phyloP scores from a whole-genome alignment of 2,113 vertebrate species.

The Notarius quadriscutis region DNA sequence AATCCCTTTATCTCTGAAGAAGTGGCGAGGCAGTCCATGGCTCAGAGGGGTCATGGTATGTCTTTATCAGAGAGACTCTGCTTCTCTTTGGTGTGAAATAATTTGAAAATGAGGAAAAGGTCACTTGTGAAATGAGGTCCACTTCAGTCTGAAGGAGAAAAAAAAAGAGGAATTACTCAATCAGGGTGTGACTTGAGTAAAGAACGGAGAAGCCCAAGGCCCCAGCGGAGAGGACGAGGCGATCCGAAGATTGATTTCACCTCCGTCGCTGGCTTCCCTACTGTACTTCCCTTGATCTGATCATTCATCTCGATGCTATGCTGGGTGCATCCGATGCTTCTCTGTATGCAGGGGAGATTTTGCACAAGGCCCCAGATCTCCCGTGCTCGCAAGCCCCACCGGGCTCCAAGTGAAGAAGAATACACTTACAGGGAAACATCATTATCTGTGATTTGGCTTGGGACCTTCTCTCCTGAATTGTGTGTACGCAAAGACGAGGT shows the following conservation, averaged over 20 bases:
- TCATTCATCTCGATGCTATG: constrained; percentile 35
- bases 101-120: constrained; percentile 57
- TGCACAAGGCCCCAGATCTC: constrained; percentile 21
- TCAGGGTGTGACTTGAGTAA: constrained; percentile 45
- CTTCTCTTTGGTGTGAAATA: constrained; percentile 38
- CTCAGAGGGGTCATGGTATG: constrained; percentile 31
- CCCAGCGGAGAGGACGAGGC: constrained; percentile 14
- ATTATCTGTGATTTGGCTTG: constrained; percentile 58
- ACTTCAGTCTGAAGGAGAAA: constrained; percentile 28
- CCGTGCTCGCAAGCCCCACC: constrained; percentile 27
- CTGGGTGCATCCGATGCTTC: constrained; percentile 17
- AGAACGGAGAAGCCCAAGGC: constrained; percentile 20
- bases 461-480: constrained; percentile 50
- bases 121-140: constrained; percentile 53
- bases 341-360: constrained; percentile 43
- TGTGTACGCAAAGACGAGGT: constrained; percentile 54
- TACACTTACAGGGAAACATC: constrained; percentile 63
- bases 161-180: constrained; percentile 44
- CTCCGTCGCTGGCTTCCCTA: constrained; percentile 28
- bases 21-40: constrained; percentile 48
- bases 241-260: constrained; percentile 48
- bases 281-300: constrained; percentile 44
- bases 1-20: constrained; percentile 56
- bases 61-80: constrained; percentile 46
- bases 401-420: constrained; percentile 41